Percentiles rank a stretch among this genome's conserved stretches.
Conservation (phyloP, 2,113 vertebrate species). For the Corvus cornix region DNA sequence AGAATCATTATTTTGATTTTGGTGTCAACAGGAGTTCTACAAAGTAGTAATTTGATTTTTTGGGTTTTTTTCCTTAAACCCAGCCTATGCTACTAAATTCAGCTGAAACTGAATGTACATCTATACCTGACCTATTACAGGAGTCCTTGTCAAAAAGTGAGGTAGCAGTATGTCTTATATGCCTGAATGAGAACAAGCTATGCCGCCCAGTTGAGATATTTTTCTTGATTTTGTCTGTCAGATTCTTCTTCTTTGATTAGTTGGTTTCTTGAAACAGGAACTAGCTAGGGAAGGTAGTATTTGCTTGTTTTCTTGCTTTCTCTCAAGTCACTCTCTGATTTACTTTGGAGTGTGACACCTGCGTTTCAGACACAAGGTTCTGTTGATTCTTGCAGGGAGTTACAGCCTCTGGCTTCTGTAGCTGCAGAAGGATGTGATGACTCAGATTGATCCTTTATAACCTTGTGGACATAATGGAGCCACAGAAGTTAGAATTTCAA, state of each 20-base stretch:
- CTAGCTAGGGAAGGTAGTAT: background rate
- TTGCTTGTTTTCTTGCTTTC: background rate
- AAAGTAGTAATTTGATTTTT: background rate
- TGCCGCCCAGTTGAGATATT: background rate
- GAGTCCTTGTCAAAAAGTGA: background rate
- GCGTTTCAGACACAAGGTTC: background rate
- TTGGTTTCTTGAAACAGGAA: background rate
- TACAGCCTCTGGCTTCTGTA: background rate
- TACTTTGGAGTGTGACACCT: background rate
- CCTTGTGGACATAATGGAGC: background rate
- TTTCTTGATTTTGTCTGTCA: background rate
- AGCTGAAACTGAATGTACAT: background rate
- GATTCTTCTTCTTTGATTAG: background rate
- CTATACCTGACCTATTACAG: background rate
- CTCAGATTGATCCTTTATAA: background rate
- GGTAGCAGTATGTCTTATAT: background rate
- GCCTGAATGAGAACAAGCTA: background rate
- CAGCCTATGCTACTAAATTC: background rate
- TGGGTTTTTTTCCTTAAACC: fast-evolving
- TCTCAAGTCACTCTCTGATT: background rate
- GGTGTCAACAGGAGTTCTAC: background rate
- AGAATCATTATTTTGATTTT: background rate
- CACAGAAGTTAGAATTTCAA: background rate
- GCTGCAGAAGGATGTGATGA: background rate
- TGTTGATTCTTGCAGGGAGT: background rate